Conservation (phyloP, 2,797 vertebrate genomes). For the Erithacus rubecula region DNA sequence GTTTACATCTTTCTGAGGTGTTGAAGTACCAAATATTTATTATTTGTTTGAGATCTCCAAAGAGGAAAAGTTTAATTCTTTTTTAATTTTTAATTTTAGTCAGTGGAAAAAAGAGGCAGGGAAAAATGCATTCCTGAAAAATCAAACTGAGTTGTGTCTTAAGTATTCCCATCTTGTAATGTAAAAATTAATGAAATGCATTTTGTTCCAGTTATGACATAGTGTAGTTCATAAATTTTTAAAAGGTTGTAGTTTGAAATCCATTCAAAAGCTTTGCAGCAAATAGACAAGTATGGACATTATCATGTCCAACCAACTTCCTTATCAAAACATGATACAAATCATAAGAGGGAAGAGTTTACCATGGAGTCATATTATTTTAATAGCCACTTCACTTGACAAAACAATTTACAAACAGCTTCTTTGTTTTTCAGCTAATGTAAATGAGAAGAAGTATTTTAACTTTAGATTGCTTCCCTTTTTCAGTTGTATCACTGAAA, state of each 20-base stretch:
- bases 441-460: background rate
- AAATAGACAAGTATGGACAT: background rate
- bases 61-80: background rate
- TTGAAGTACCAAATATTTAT: background rate
- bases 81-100: background rate
- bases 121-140: background rate
- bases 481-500: background rate
- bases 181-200: background rate
- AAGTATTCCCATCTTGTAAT: background rate
- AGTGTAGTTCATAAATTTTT: background rate
- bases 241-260: background rate
- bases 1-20: background rate
- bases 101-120: background rate
- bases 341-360: background rate
- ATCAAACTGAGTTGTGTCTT: background rate
- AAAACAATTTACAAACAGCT: background rate
- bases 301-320: background rate
- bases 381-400: background rate
- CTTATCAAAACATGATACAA: background rate
- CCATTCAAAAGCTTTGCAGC: background rate
- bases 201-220: background rate
- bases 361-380: background rate
- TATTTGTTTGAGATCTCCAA: background rate
- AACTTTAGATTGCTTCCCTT: background rate
- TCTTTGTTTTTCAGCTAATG: constrained; percentile 14